Percentiles rank a stretch among this genome's conserved stretches.
Conservation (phyloP, 1,140 invertebrate genomes). For the Elysia chlorotica region DNA sequence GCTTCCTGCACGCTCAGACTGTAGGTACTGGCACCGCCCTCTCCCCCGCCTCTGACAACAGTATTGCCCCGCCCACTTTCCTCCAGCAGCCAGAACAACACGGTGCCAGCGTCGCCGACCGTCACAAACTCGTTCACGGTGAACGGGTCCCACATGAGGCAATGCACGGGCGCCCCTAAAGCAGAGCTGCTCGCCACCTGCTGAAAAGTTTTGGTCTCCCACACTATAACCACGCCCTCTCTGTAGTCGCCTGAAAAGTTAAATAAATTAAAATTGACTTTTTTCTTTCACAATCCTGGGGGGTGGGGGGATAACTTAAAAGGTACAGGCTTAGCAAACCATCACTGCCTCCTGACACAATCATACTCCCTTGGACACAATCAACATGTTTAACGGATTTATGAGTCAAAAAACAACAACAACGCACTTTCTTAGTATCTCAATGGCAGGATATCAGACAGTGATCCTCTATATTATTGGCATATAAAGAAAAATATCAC, state of each 20-base stretch:
- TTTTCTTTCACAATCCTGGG: too few species aligned
- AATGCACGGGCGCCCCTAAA: conserved; percentile 47
- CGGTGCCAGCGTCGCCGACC: conserved; percentile 47
- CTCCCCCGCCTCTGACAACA: too few species aligned
- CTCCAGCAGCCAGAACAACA: conserved; percentile 60
- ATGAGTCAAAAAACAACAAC: too few species aligned
- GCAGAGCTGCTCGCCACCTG: conserved; percentile 45
- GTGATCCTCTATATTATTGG: too few species aligned
- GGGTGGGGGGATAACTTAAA: too few species aligned
- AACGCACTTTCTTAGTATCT: too few species aligned
- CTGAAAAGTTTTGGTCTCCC: conserved; percentile 50
- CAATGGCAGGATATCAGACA: too few species aligned
- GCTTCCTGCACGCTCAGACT: conserved; percentile 58
- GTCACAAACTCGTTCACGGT: conserved; percentile 58
- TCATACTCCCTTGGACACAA: conserved; percentile 45
- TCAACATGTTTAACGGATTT: too few species aligned
- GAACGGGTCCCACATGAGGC: conserved; percentile 57
- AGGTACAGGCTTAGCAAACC: conserved; percentile 58
- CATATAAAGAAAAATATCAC: too few species aligned
- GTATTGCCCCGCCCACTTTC: too few species aligned
- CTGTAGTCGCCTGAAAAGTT: conserved; percentile 51
- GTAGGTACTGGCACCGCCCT: conserved; percentile 26
- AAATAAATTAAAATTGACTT: conserved; percentile 11
- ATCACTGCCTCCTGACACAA: conserved; percentile 58
- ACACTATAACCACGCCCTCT: conserved; percentile 52